A percentile compares a stretch with the other conserved stretches of the same genome.
Conservation (phyloP, 2,888 invertebrate species). For the Diplolepis rosae region DNA sequence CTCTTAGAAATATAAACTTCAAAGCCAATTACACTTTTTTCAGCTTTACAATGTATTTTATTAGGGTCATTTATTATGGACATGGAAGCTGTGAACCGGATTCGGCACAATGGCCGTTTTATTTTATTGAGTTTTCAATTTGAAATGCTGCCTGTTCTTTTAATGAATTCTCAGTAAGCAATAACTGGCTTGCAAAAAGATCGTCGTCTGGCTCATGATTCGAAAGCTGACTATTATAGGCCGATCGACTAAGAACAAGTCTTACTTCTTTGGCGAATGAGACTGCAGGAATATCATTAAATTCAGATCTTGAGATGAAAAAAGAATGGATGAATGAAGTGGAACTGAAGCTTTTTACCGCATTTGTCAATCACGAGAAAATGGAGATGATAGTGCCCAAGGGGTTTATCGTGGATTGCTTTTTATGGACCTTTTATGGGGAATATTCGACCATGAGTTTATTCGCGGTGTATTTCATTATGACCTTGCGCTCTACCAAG, state of each 20-base stretch:
- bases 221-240: conserved; percentile 25
- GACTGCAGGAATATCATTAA: conserved; percentile 23
- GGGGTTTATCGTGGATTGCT: conserved; percentile 13
- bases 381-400: conserved; percentile 27
- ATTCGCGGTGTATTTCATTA: conserved; percentile 15
- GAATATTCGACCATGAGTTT: conserved; percentile 21
- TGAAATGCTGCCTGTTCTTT: not conserved
- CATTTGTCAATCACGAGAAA: conserved; percentile 26
- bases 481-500: not conserved
- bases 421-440: conserved; percentile 25
- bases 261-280: conserved; percentile 3
- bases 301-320: conserved; percentile 19
- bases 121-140: not conserved
- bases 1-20: too few relatives aligned
- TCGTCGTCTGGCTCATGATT: not conserved
- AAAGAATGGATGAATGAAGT: conserved; percentile 26
- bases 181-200: not conserved
- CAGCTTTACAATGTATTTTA: too few relatives aligned
- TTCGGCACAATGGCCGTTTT: not conserved
- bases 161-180: not conserved
- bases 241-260: conserved; percentile 12
- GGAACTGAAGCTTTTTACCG: conserved; percentile 15
- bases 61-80: not conserved
- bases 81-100: not conserved
- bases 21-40: too few relatives aligned